phyloP scores from a whole-genome alignment of 1,140 invertebrate species.

The Drosophila lini region DNA sequence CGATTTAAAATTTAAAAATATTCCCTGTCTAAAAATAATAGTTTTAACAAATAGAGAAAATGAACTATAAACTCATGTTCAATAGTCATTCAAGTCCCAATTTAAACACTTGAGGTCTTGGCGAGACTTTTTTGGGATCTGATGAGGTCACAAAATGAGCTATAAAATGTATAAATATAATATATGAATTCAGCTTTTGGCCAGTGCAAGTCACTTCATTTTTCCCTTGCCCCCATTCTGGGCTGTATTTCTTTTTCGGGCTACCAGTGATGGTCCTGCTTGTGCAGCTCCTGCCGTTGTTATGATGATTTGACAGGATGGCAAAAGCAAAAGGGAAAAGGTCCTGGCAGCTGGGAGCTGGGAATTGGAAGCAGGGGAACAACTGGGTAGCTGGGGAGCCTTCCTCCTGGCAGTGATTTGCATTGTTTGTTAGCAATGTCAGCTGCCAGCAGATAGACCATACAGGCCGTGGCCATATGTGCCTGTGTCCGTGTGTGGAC shows the following conservation, averaged over 20 bases:
- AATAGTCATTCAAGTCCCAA: background rate
- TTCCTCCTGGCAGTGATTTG: constrained; percentile 58
- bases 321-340: constrained; percentile 9
- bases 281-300: constrained; percentile 29
- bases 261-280: background rate
- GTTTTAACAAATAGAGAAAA: background rate
- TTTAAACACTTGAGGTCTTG: background rate
- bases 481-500: constrained; percentile 6
- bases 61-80: background rate
- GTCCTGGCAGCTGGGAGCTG: constrained; percentile 7
- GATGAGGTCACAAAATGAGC: constrained; percentile 3
- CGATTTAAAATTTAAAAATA: no score
- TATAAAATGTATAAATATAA: background rate
- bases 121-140: background rate
- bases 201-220: constrained; percentile 18
- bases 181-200: background rate
- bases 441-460: constrained; percentile 65
- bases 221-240: background rate
- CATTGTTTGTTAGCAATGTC: constrained; percentile 77
- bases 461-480: constrained; percentile 15
- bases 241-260: background rate
- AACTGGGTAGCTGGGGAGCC: background rate
- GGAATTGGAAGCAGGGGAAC: background rate
- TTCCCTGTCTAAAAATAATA: background rate
- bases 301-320: constrained; percentile 66